These are phyloP conservation scores for Epizoanthus stellaris DNA, from an alignment of 92 coral and sea anemone species.

Conservation along the genomic window DNA sequence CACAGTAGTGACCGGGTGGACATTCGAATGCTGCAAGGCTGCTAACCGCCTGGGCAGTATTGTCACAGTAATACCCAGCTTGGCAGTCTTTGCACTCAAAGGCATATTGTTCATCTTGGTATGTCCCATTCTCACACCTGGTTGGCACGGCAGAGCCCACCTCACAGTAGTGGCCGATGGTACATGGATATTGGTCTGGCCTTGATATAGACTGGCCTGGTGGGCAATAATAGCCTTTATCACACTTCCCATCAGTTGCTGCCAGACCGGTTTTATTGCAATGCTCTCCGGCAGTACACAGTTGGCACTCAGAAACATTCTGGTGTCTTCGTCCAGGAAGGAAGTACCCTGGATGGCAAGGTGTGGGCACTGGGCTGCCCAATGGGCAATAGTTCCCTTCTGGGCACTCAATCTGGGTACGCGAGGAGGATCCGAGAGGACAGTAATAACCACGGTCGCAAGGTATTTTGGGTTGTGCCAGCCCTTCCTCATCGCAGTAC, in stretches of 20 bases:
- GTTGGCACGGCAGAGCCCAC: conserved; percentile 74
- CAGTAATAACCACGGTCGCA: conserved; percentile 96
- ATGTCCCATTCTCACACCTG: conserved; percentile 93
- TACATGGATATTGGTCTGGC: conserved; percentile 78
- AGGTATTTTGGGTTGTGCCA: conserved; percentile 60
- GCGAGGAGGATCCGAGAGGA: conserved; percentile 83
- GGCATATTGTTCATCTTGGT: conserved; percentile 74
- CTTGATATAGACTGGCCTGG: conserved; percentile 79
- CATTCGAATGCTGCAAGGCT: conserved; percentile 74
- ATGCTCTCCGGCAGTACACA: conserved; percentile 84
- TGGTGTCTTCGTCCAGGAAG: conserved; percentile 81
- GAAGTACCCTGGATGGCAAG: conserved; percentile 89
- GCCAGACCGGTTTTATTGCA: conserved; percentile 91
- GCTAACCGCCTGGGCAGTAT: conserved; percentile 71
- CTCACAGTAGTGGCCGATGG: conserved; percentile 83
- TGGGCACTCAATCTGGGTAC: conserved; percentile 72
- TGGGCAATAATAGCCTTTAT: conserved; percentile 88
- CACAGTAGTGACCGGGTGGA: conserved; percentile 88
- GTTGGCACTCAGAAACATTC: conserved; percentile 75
- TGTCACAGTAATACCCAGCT: conserved; percentile 92
- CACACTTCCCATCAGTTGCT: conserved; percentile 77
- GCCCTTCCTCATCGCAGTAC: conserved; percentile 70
- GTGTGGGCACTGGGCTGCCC: conserved; percentile 66
- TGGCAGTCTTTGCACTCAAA: conserved; percentile 74
- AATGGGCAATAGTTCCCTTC: conserved; percentile 87